Base-by-base conservation (phyloP, 2,888 invertebrate species). In the Lampropteryx suffumata region DNA sequence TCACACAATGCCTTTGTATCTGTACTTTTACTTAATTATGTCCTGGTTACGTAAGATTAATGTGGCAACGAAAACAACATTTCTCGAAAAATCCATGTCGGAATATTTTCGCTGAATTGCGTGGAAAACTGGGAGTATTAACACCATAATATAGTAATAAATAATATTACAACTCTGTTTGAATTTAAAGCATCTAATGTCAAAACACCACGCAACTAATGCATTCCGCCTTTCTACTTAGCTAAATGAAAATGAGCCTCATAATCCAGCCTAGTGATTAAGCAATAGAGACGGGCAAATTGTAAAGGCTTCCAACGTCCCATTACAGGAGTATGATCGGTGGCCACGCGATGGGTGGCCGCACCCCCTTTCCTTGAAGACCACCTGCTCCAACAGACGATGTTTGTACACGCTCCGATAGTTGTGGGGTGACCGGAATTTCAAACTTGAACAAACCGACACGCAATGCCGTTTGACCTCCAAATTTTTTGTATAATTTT, bases 351-450 rank as follows among this genome's bases (percentile, higher is more conserved):
- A 76, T 65, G 73, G 71, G 70, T 66, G 71, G 69, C 61, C 54
- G 34, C 55, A 14, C 49, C 61, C 61, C 62, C 59, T 57, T 61
- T 59, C 62, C 55, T 59, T 52, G 57, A 61, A 57, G 60, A 64
- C 70, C 77, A 79, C 79, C 79, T 79, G 79, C 67, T 62, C 37
- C 56, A 66, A 67, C 76, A 76, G 66, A 69, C 69, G 68, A 61
- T 61, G 64, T 61, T 59, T 59, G 57, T 65, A 57, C 67, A 73
- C 68, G 77, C 70, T 65, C 53, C 69, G 64, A 39, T 64, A 69
- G 63, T 61, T 64, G 52, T 55, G 61, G 65, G 65, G 62, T 55
- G 64, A 62, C 60, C 64, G 65, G 64, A 64, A 65, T 67, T 57
- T 55, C 54, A 57, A 60, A 64, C 62, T 59, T 54, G 50, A 57